Evolutionary conservation across 2,113 vertebrate species (phyloP).

Genomic region (Narcine bancroftii): DNA sequence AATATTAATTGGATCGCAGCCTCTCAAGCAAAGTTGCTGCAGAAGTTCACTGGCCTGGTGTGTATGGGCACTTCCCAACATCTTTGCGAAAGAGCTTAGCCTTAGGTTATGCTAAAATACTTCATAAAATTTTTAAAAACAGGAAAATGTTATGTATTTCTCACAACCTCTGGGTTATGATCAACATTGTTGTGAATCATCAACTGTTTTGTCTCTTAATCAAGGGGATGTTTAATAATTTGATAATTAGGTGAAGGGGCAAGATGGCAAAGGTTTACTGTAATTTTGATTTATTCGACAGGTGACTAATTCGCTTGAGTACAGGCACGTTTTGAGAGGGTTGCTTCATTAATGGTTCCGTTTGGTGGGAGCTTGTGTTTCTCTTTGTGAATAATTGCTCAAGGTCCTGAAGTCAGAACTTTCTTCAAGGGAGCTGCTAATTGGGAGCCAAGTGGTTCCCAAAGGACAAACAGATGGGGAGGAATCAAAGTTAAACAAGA

Average conservation of each 20-base stretch:
- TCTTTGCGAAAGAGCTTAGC: no score
- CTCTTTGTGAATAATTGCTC: background rate
- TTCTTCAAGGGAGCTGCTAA: background rate
- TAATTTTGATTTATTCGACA: no score
- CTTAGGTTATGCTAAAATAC: background rate
- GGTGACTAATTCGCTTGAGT: background rate
- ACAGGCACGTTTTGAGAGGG: background rate
- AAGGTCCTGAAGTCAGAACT: background rate
- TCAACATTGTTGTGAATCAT: background rate
- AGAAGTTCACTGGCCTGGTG: background rate
- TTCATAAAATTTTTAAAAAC: background rate
- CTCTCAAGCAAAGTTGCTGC: background rate
- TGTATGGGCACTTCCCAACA: background rate
- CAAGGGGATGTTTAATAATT: background rate
- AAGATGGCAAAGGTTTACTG: background rate
- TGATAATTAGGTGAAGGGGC: background rate
- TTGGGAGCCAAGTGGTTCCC: background rate
- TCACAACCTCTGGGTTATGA: background rate
- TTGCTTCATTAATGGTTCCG: background rate
- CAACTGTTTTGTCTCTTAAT: background rate
- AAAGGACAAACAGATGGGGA: background rate
- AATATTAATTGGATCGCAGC: background rate
- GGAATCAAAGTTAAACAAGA: background rate
- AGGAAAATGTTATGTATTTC: background rate
- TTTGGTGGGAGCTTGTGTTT: background rate